These are phyloP conservation scores for Cheilosia scutellata DNA, from an alignment of 2,888 invertebrate genomes.

Conservation along the genomic window DNA sequence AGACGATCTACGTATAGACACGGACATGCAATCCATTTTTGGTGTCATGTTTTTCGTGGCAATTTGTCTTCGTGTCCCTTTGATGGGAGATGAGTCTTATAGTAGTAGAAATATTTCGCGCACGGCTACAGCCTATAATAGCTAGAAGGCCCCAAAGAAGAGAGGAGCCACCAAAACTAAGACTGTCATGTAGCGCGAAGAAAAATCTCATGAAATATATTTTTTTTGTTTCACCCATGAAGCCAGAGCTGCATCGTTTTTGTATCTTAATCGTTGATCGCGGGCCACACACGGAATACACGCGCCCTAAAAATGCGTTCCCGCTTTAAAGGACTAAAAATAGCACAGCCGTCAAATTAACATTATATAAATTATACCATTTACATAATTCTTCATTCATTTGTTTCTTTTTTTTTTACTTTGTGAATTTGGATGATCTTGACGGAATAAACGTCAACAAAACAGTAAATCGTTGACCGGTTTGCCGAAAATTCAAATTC, in stretches of 20 bases:
- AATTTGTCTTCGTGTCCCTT: slow-evolving; percentile 81
- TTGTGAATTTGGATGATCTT: slow-evolving; percentile 12
- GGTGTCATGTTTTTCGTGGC: slow-evolving; percentile 83
- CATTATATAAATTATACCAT: slow-evolving; percentile 66
- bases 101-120: slow-evolving; percentile 43
- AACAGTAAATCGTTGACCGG: neutral
- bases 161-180: neutral
- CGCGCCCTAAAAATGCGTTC: slow-evolving; percentile 58
- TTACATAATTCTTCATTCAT: slow-evolving; percentile 67
- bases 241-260: slow-evolving; percentile 14
- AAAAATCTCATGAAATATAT: slow-evolving; percentile 57
- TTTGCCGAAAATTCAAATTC: too few species aligned
- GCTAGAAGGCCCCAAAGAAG: neutral
- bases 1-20: slow-evolving; percentile 37
- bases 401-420: slow-evolving; percentile 22
- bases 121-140: slow-evolving; percentile 16
- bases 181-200: slow-evolving; percentile 30
- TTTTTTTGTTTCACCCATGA: slow-evolving; percentile 23
- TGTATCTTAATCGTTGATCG: slow-evolving; percentile 50
- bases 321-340: slow-evolving; percentile 50
- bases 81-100: slow-evolving; percentile 66
- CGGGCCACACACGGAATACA: slow-evolving; percentile 67
- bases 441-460: slow-evolving; percentile 1
- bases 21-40: slow-evolving; percentile 76
- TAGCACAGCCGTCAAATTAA: slow-evolving; percentile 57